Evolutionary conservation across 2,888 invertebrate genomes (phyloP).

Genomic region (Pyralis farinalis): DNA sequence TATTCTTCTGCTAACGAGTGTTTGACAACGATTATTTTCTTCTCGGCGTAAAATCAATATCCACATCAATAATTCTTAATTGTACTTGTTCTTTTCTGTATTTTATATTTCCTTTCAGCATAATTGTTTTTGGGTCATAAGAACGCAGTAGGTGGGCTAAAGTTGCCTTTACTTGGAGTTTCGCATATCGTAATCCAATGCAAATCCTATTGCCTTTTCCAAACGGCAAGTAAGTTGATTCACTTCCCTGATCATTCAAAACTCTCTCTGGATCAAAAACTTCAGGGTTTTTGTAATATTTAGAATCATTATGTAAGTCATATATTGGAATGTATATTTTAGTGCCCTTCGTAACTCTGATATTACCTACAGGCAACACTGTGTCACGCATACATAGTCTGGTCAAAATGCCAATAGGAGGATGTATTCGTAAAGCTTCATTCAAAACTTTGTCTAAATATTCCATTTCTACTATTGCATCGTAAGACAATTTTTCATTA

Average conservation of each 20-base stretch:
- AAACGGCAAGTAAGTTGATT: conserved; percentile 57
- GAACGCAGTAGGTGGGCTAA: conserved; percentile 35
- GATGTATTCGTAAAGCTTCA: conserved; percentile 45
- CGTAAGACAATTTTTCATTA: conserved; percentile 36
- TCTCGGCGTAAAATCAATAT: conserved; percentile 34
- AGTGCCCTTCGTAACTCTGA: conserved; percentile 46
- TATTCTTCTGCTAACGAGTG: too few relatives aligned
- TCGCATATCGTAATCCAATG: conserved; percentile 53
- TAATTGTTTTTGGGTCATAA: conserved; percentile 32
- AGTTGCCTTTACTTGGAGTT: conserved; percentile 39
- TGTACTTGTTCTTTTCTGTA: conserved; percentile 36
- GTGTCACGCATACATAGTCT: conserved; percentile 41
- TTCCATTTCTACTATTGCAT: conserved; percentile 37
- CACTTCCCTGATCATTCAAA: conserved; percentile 14
- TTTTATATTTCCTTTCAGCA: conserved; percentile 30
- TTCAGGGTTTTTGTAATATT: conserved; percentile 60
- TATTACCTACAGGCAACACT: conserved; percentile 48
- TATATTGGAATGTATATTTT: conserved; percentile 44
- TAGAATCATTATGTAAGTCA: conserved; percentile 58
- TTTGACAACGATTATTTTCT: too few relatives aligned
- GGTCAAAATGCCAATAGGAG: conserved; percentile 41
- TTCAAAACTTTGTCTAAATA: conserved; percentile 47
- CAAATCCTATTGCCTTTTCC: conserved; percentile 66
- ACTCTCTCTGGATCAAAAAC: conserved; percentile 58
- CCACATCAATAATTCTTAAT: conserved; percentile 37